Conservation (phyloP, 2,113 vertebrate species). For the Psophia crepitans region DNA sequence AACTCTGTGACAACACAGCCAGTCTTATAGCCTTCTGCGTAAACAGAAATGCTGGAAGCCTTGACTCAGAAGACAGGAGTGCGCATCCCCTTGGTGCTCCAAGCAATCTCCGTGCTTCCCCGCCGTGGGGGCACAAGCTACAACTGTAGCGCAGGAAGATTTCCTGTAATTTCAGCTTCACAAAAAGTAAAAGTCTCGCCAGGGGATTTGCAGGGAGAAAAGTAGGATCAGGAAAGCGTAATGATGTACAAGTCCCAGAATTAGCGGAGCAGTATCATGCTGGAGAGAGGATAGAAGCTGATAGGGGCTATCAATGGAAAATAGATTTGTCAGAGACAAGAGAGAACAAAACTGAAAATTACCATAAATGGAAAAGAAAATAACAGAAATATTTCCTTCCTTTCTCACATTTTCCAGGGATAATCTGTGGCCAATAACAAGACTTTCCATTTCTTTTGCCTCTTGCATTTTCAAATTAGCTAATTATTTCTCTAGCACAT, state of each 20-base stretch:
- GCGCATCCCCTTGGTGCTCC: background rate
- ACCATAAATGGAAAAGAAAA: background rate
- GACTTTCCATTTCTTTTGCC: background rate
- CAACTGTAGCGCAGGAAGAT: background rate
- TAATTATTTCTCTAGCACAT: background rate
- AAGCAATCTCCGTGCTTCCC: background rate
- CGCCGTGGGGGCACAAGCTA: fast-evolving
- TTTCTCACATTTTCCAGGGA: background rate
- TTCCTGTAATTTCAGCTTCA: background rate
- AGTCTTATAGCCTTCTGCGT: background rate
- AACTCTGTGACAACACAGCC: no score
- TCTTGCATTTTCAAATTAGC: background rate
- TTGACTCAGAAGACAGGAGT: background rate
- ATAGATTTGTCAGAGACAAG: background rate
- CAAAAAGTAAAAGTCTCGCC: background rate
- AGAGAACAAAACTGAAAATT: background rate
- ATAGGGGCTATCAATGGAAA: background rate
- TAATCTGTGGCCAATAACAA: background rate
- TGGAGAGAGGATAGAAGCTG: background rate
- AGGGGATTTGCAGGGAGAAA: background rate
- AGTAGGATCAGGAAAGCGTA: background rate
- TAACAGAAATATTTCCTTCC: background rate
- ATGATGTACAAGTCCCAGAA: background rate
- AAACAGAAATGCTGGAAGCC: background rate
- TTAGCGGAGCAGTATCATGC: background rate